Conservation (phyloP, 2,888 invertebrate species). For the Pyrochroa serraticornis region DNA sequence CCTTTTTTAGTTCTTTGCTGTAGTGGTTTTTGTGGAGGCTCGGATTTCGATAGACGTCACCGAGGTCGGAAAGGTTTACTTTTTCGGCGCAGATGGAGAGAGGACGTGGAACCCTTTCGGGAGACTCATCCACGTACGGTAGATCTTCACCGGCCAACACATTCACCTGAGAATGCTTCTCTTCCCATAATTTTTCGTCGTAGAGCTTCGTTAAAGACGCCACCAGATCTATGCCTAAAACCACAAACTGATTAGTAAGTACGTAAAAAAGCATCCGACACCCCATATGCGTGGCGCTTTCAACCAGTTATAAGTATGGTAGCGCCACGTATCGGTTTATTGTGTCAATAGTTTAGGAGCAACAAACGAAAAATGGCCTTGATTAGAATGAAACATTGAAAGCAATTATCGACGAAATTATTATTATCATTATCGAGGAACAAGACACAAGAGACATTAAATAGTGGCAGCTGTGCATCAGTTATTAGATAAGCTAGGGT, state of each 20-base stretch:
- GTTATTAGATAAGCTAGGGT: slow-evolving; percentile 22
- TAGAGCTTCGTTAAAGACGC: slow-evolving; percentile 83
- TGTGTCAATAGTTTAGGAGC: too few species aligned
- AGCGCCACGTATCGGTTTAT: too few species aligned
- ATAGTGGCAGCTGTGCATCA: slow-evolving; percentile 17
- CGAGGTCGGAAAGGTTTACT: slow-evolving; percentile 52
- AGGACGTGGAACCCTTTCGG: slow-evolving; percentile 33
- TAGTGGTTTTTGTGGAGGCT: slow-evolving; percentile 60
- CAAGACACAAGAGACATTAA: slow-evolving; percentile 7
- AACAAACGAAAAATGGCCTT: not conserved
- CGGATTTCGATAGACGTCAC: slow-evolving; percentile 59
- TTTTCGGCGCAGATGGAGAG: slow-evolving; percentile 38
- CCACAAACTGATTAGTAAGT: slow-evolving; percentile 1
- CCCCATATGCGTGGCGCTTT: too few species aligned
- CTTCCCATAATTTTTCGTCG: slow-evolving; percentile 75
- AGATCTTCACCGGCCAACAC: slow-evolving; percentile 65
- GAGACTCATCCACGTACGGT: slow-evolving; percentile 74
- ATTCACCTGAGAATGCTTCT: slow-evolving; percentile 66
- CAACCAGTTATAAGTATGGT: too few species aligned
- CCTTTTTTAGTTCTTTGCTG: slow-evolving; percentile 55
- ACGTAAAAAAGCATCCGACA: too few species aligned
- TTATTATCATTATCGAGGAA: slow-evolving; percentile 9
- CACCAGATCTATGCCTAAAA: slow-evolving; percentile 81
- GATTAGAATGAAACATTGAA: slow-evolving; percentile 9
- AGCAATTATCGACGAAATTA: slow-evolving; percentile 21